Base-by-base conservation (phyloP, 2,888 invertebrate species). In the Trissoscelio sp. region DNA sequence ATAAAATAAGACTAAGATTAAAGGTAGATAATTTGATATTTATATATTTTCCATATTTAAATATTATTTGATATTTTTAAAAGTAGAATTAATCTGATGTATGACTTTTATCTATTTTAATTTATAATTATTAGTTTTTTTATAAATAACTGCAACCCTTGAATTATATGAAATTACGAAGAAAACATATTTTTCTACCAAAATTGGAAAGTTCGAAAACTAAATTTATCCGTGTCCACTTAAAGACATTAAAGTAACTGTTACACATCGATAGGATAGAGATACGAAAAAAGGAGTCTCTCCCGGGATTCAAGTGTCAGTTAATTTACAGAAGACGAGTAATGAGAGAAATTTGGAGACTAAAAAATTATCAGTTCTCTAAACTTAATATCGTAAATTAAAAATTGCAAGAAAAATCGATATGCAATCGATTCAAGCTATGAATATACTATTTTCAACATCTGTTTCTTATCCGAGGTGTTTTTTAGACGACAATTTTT, bases 401-500 rank as follows among this genome's bases (percentile, higher is more conserved):
- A 6, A 34, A 34, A 34, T 34, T 34, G 34, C 11, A 9, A 34
- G 12, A 14, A 39, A 39, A 39, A 12, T 39, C 39, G 14, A 39
- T 39, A 14, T 12, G 3, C 6, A 14, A 39, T 12, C 39, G 9
- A 11, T 11, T 4, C 11, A 34, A 11, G 34, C 34, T 34, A 7
- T 34, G 34, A 34, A 34, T 34, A 34, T 6, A 28, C 34, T 34
- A 9, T 34, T 34, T 9, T 34, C 9, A 9, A 2, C 2, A 9
- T 9, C 9, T 34, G 6, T 34, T 9, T 34, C 2, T 9, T 9
- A 34, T 24, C 24, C 3, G 34, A 34, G 9, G 11, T 9, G 9
- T 34, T 39, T 18, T 44, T 44, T 44, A 44, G 18, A 1, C 18
- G 51, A 51, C 28, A 51, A 28, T 28, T 14, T 28, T 51, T 51